Base-by-base conservation (phyloP, 2,888 invertebrate species). In the Synanthedon myopaeformis region DNA sequence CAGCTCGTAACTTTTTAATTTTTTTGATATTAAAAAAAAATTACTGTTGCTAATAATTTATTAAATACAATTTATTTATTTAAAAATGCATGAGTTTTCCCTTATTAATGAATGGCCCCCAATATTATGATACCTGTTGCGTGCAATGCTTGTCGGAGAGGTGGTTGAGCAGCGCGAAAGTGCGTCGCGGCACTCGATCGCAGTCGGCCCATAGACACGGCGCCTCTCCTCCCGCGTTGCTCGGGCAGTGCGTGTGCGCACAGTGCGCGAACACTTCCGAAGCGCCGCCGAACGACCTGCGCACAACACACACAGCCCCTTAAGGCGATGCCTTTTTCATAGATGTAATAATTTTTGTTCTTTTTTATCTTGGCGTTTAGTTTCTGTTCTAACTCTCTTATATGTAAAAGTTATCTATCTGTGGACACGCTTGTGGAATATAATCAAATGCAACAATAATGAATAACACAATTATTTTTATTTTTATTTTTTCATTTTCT, bases 81-180 rank as follows among this genome's bases (percentile, higher is more conserved):
- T 42, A 42, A 42, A 12, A 42, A 42, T 12, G 2, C 12, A 12
- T 42, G 13, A 4, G 42, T n/a, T 42, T n/a, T 42, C 11, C 42
- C 4, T 6, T 8, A n/a, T 42, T 10, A 42, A 23, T 23, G 4
- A 23, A 23, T 23, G 23, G 19, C 19, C 17, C 4, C 42, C n/a
- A n/a, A n/a, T n/a, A n/a, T n/a, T n/a, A 42, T 42, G 4, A 8
- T 45, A 94, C 95, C 68, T 93, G 93, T 41, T 93, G 90, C 61
- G 94, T 94, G 74, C 98, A 96, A 76, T 99, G 99, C 59, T 96
- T 94, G 84, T 99, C 99, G 66, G 95, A 94, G 57, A 99, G 89
- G 83, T 99, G 99, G 56, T 99, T 98, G 91, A 98, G 96, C 42
- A 99, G 88, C 1, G 99, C 99, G 88, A 98, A 98, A 54, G 96